Evolutionary conservation across 2,797 vertebrate genomes (phyloP).

Genomic region (Acanthurus leucopareius): DNA sequence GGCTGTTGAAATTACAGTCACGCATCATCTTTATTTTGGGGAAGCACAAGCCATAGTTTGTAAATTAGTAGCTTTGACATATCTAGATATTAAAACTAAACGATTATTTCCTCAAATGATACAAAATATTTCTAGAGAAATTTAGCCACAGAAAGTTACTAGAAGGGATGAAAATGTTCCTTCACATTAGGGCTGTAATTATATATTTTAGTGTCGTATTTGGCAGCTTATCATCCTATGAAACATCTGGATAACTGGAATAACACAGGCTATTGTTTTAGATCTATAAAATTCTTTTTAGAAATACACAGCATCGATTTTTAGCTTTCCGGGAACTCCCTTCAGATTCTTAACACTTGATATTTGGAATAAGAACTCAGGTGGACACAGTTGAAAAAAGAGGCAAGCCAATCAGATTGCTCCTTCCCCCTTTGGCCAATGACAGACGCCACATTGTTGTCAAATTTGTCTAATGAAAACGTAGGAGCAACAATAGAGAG

Average conservation of each 20-base stretch:
- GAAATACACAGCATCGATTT: conserved; percentile 79
- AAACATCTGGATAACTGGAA: conserved; percentile 1
- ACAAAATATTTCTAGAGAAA: conserved; percentile 27
- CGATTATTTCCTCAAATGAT: conserved; percentile 10
- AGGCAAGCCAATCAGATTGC: conserved; percentile 93
- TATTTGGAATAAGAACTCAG: conserved; percentile 89
- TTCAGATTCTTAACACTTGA: conserved; percentile 87
- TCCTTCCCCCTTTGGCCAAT: conserved; percentile 93
- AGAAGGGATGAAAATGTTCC: neutral
- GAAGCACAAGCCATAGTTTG: conserved; percentile 1
- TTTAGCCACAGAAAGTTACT: neutral
- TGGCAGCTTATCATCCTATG: neutral
- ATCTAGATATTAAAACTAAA: neutral
- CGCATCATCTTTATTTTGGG: conserved; percentile 41
- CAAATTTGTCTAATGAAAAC: conserved; percentile 98
- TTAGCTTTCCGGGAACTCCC: conserved; percentile 84
- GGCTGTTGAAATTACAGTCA: conserved; percentile 50
- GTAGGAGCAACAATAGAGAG: conserved; percentile 95
- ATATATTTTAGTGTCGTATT: neutral
- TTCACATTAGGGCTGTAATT: neutral
- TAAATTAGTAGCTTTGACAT: neutral
- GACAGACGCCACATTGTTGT: conserved; percentile 98
- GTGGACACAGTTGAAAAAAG: conserved; percentile 91
- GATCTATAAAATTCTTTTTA: conserved; percentile 56
- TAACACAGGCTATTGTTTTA: conserved; percentile 37